Evolutionary conservation across 2,113 vertebrate genomes (phyloP).

Genomic region (Cygnus atratus): DNA sequence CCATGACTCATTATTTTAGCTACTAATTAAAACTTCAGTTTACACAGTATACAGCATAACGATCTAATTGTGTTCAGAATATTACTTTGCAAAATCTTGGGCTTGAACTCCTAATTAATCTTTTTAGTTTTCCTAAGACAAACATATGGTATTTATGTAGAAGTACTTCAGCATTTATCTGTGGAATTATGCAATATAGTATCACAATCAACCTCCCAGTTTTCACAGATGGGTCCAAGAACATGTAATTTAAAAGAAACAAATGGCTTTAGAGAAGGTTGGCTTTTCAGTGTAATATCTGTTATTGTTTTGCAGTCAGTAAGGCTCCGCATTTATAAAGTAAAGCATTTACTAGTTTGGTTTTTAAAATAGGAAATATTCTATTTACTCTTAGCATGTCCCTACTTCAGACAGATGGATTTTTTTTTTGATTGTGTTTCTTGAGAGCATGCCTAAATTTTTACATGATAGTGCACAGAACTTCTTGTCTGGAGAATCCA

Average conservation of each 20-base stretch:
- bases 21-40: slow-evolving; percentile 73
- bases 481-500: slow-evolving; percentile 37
- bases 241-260: slow-evolving; percentile 72
- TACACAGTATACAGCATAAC: slow-evolving; percentile 38
- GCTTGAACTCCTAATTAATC: slow-evolving; percentile 79
- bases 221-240: slow-evolving; percentile 76
- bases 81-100: slow-evolving; percentile 60
- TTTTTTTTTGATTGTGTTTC: slow-evolving; percentile 12
- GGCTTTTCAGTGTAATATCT: slow-evolving; percentile 41
- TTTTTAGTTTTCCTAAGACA: slow-evolving; percentile 69
- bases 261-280: slow-evolving; percentile 50
- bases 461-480: not conserved
- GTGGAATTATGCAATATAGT: slow-evolving; percentile 69
- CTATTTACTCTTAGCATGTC: not conserved
- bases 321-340: not conserved
- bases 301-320: slow-evolving; percentile 31
- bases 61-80: slow-evolving; percentile 70
- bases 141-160: slow-evolving; percentile 78
- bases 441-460: not conserved
- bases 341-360: not conserved
- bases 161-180: slow-evolving; percentile 70
- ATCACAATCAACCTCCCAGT: slow-evolving; percentile 74
- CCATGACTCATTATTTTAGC: slow-evolving; percentile 42
- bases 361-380: not conserved
- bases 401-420: slow-evolving; percentile 25